Conservation (phyloP, 1,140 invertebrate species). For the Leptoteleia sp. region DNA sequence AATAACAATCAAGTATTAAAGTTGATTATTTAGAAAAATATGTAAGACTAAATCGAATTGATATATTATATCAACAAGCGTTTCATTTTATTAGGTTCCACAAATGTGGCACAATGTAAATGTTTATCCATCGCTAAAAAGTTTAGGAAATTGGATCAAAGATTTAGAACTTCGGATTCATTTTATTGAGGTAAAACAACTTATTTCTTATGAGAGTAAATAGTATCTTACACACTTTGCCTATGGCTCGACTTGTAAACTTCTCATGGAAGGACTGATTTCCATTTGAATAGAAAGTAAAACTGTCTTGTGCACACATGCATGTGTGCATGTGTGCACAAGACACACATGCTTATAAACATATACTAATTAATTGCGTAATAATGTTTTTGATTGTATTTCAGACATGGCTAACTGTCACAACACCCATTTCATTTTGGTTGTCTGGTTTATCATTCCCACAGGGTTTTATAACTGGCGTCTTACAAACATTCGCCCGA, state of each 20-base stretch:
- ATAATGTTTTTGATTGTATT: slow-evolving; percentile 14
- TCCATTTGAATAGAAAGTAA: too few relatives aligned
- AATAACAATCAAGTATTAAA: slow-evolving; percentile 86
- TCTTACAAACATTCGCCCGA: slow-evolving; percentile 91
- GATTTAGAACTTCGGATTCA: slow-evolving; percentile 89
- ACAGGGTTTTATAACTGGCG: slow-evolving; percentile 93
- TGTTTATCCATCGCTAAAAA: slow-evolving; percentile 93
- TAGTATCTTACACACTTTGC: too few relatives aligned
- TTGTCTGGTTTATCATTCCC: slow-evolving; percentile 95
- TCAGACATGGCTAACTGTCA: slow-evolving; percentile 87
- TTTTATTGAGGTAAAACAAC: too few relatives aligned
- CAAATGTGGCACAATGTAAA: slow-evolving; percentile 88
- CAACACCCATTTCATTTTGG: slow-evolving; percentile 91
- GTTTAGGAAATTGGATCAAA: slow-evolving; percentile 89
- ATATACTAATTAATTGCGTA: too few relatives aligned
- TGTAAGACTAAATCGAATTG: not conserved
- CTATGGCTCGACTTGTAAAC: too few relatives aligned
- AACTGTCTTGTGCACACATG: too few relatives aligned
- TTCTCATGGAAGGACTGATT: too few relatives aligned
- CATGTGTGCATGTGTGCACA: too few relatives aligned
- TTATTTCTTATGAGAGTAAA: too few relatives aligned
- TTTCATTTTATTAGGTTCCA: slow-evolving; percentile 83
- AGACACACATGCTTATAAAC: too few relatives aligned
- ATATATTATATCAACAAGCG: slow-evolving; percentile 5
- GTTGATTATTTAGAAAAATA: slow-evolving; percentile 9